Base-by-base conservation (phyloP, 2,888 invertebrate genomes). In the Diadegma fenestrale region DNA sequence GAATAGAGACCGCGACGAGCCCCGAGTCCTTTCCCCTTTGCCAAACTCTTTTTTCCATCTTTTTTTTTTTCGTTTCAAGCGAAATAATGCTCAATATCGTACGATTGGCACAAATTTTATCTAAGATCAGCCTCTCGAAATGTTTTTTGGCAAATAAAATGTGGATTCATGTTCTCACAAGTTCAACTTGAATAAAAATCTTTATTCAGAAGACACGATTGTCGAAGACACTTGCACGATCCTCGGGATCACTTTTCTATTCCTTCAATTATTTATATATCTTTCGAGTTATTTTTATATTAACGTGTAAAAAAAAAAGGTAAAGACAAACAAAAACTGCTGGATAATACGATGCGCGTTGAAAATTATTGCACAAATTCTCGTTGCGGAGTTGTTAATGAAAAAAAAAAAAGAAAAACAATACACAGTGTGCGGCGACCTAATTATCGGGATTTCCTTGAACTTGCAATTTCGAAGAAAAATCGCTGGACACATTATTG, bases 201-300 rank as follows among this genome's bases (percentile, higher is more conserved):
- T 85, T 85, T 85, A 85, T 81, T 81, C 22, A 73, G 75, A 85
- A 85, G 43, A 58, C 72, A 77, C 66, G 48, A 81, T 58, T 80
- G 43, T 81, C 72, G 80, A 85, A 85, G 82, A 85, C 82, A 85
- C 82, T 82, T 71, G 17, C 68, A 63, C 78, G 63, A 78, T 69
- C 41, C 51, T 72, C 7, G 37, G 64, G 80, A 69, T 43, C 58
- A 26, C 22, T 26, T 8, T 7, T 26, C n/a, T 6, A 30, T 17
- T n/a, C 37, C 8, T 37, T 37, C 17, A 26, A 45, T 48, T 71
- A 69, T 71, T 37, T 33, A n/a, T 71, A 37, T 71, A 33, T 54
- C 48, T 19, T 22, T n/a, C 41, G n/a, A 43, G 10, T 68, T 37
- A 17, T 14, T 58, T n/a, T 45, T 78, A 58, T 30, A 7, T 63